Conservation (phyloP, 2,113 vertebrate species). For the Argyrosomus japonicus region DNA sequence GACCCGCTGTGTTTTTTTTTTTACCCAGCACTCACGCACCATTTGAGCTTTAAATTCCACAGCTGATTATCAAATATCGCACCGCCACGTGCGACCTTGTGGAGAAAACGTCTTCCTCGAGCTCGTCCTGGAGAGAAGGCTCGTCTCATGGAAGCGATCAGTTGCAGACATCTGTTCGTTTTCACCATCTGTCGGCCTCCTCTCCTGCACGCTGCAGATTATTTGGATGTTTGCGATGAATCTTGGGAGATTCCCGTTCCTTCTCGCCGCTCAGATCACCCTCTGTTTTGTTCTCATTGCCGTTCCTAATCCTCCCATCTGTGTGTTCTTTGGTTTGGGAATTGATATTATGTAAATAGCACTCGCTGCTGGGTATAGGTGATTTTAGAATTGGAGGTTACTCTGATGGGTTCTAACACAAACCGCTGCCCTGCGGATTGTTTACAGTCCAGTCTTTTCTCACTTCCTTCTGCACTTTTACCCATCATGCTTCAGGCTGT, state of each 20-base stretch:
- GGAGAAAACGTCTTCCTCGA: not conserved
- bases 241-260: conserved; percentile 16
- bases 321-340: conserved; percentile 20
- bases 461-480: not conserved
- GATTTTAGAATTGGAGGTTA: not conserved
- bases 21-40: not conserved
- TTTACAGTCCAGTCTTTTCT: not conserved
- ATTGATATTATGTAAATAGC: conserved; percentile 40
- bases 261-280: not conserved
- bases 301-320: conserved; percentile 53
- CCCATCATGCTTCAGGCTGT: not conserved
- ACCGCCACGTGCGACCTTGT: conserved; percentile 5
- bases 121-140: not conserved
- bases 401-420: conserved; percentile 8
- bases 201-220: conserved; percentile 11
- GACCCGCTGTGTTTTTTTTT: not conserved
- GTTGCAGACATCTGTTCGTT: conserved; percentile 38
- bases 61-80: not conserved
- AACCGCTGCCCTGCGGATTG: not conserved
- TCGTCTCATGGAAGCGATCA: not conserved
- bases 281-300: not conserved
- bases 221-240: conserved; percentile 36
- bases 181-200: conserved; percentile 44
- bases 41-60: not conserved
- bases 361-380: not conserved